Base-by-base conservation (phyloP, 2,888 invertebrate genomes). In the Lasioglossum calceatum region DNA sequence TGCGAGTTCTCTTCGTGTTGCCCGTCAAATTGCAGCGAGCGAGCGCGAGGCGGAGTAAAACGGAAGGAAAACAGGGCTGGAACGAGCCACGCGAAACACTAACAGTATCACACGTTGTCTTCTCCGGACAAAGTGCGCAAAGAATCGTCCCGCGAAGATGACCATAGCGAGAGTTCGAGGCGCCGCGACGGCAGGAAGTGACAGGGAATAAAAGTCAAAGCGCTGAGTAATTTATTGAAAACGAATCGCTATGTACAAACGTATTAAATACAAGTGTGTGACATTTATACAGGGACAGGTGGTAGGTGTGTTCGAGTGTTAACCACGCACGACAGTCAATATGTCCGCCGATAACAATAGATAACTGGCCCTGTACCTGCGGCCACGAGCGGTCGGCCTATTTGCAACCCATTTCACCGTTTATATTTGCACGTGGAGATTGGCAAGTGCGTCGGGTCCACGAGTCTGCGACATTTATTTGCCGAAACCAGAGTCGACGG, bases 161-260 rank as follows among this genome's bases (percentile, higher is more conserved):
- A n/a, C 12, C 4, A n/a, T 12, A 1, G n/a, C 58, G n/a, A n/a
- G n/a, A n/a, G 4, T 58, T n/a, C n/a, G n/a, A 12, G 58, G 58
- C n/a, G n/a, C 4, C 58, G 58, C 58, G 12, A 12, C 27, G n/a
- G 58, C 27, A 78, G 71, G 78, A 36, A 54, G 54, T 36, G 71
- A 78, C 47, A 54, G 50, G 78, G 73, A 64, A 75, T 82, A 91
- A 89, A 90, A 91, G 90, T 93, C 91, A 92, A 94, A 94, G 94
- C 94, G 90, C 92, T 89, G 92, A 92, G 90, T 93, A 93, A 94
- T 71, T 93, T 93, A 93, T 94, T 93, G 93, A 93, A 93, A 93
- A 93, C 91, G 91, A 91, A 93, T 92, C 80, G 87, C 92, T 94
- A 93, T 94, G 92, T 94, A 93, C 93, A 94, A 94, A 94, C 92